Evolutionary conservation across 2,797 vertebrate genomes (phyloP).

Genomic region (Rhinichthys osculus): DNA sequence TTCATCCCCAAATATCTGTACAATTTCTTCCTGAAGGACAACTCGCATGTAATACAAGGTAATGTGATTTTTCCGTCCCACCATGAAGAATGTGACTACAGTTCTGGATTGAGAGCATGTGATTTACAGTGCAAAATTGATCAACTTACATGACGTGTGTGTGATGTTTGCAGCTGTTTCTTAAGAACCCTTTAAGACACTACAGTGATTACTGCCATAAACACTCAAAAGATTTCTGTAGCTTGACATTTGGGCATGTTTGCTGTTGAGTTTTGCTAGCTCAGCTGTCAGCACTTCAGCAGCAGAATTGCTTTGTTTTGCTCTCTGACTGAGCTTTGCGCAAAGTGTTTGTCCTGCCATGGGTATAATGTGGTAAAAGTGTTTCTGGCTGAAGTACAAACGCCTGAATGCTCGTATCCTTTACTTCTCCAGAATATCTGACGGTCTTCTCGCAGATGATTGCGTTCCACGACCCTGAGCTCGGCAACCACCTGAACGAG

Average conservation of each 20-base stretch:
- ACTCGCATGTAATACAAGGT: constrained; percentile 99
- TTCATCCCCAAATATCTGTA: constrained; percentile 99
- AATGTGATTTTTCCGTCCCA: constrained; percentile 59
- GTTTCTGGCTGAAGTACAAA: background rate
- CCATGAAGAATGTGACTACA: background rate
- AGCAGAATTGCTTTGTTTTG: background rate
- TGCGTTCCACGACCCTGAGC: constrained; percentile 97
- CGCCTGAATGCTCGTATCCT: background rate
- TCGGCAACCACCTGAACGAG: constrained; percentile 98
- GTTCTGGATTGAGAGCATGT: background rate
- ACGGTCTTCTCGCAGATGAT: constrained; percentile 99
- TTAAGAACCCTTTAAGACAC: background rate
- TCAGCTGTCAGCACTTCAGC: constrained; percentile 25
- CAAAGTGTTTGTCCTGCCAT: constrained; percentile 19
- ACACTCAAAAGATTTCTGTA: constrained; percentile 9
- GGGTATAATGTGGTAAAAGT: background rate
- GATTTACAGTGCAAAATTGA: background rate
- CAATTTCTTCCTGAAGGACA: constrained; percentile 99
- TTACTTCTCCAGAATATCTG: constrained; percentile 88
- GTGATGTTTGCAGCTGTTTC: background rate
- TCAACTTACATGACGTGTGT: background rate
- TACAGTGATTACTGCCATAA: background rate
- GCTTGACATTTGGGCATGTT: constrained; percentile 17
- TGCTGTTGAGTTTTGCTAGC: constrained; percentile 7
- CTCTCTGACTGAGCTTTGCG: constrained; percentile 47